Base-by-base conservation (phyloP, 1,140 invertebrate genomes). In the Drosophila arawakana region DNA sequence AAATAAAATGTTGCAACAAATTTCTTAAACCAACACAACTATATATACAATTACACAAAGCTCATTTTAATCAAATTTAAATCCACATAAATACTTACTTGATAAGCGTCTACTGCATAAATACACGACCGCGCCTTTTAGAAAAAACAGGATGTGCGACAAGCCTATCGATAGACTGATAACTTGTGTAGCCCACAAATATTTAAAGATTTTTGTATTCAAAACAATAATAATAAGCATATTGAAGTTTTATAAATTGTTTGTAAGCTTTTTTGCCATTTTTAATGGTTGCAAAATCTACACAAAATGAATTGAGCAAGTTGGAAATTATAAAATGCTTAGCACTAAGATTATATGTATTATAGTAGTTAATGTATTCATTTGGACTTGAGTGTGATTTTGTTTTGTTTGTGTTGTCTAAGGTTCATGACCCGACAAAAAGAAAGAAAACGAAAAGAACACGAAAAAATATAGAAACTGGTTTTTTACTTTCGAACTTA, bases 401-500 rank as follows among this genome's bases (percentile, higher is more conserved):
- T 15, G 21, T 41, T 11, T 43, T 43, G 47, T 7, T 15, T 21
- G 21, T 13, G 49, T 39, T 46, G n/a, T n/a, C 18, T 30, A 21
- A 41, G 18, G 65, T 57, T 57, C 35, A 54, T 60, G 67, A 75
- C 44, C 71, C 34, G 13, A 6, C 21, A 11, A 37, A 30, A 39
- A 62, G 25, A 18, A 35, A 52, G 41, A 25, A 68, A 7, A 67
- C 15, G 43, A n/a, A 54, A 50, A 6, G 41, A 25, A 68, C 11
- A 67, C 15, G 43, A n/a, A 54, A 50, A 6, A 46, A 21, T 30
- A 34, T 25, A 35, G n/a, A 58, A 68, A 77, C 63, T 61, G 74
- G 74, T 76, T 76, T 30, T 66, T 34, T 41, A 76, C 43, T 52
- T 58, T 43, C 9, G 18, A 54, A 60, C 69, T 76, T 66, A 66